These are phyloP conservation scores for Odobenus rosmarus DNA, from an alignment of 2,113 vertebrate genomes.

Conservation along the genomic window DNA sequence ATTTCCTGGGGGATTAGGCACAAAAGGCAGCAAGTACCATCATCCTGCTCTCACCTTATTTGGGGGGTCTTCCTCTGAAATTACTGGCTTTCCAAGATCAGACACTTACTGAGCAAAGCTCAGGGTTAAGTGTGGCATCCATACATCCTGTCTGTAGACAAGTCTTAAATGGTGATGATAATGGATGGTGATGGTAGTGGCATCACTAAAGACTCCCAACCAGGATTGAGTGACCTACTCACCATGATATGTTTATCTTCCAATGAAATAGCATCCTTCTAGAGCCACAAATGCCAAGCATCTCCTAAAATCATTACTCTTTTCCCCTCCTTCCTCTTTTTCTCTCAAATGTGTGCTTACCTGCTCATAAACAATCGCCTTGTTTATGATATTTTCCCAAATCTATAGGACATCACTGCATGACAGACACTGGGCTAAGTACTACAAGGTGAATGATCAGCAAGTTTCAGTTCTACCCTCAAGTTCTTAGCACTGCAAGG, in stretches of 20 bases:
- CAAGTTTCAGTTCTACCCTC: not conserved
- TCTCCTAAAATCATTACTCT: not conserved
- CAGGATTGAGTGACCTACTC: not conserved
- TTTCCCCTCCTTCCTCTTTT: not conserved
- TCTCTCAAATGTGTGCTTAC: not conserved
- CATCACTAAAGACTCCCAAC: not conserved
- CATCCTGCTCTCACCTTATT: not conserved
- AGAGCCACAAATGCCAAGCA: not conserved
- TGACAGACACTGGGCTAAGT: not conserved
- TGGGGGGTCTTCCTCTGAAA: not conserved
- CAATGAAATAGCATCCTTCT: not conserved
- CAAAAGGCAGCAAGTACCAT: not conserved
- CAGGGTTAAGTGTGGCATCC: not conserved
- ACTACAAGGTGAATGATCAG: not conserved
- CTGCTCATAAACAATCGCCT: not conserved
- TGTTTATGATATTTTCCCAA: not conserved
- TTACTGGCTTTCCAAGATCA: not conserved
- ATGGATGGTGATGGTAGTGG: not conserved
- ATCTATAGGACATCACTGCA: not conserved
- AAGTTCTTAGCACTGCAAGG: not conserved
- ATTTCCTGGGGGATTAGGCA: conserved; percentile 40
- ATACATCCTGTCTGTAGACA: not conserved
- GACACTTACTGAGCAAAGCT: not conserved
- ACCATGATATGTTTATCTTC: not conserved
- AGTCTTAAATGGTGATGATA: not conserved